Evolutionary conservation across 2,797 vertebrate genomes (phyloP), one percentile per base, ranked within the genome.

Genomic region (Rhinichthys osculus): DNA sequence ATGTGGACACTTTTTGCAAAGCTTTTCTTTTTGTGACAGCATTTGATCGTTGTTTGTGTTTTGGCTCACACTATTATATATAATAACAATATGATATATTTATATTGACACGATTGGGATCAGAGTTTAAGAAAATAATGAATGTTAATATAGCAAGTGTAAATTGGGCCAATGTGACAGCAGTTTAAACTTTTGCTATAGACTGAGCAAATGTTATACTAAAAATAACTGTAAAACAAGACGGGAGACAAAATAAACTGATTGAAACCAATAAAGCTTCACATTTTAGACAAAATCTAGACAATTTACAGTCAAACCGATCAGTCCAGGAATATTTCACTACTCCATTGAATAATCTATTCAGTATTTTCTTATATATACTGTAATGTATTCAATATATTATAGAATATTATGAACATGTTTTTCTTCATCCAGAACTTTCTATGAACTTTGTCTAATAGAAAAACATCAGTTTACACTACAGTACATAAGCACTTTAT

Each of bases 21-120:
- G 54, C 23, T 42, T 62, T 77, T 59, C 33, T 38, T 59, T 38
- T 62, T 62, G 17, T 62, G 23, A 23, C 47, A 33, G 30, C 33
- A 47, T 84, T 84, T 57, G 64, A 70, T 84, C 35, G 0, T 69
- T 57, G n/a, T 16, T 9, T 66, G 73, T 78, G 74, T 78, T 70
- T 19, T 78, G 72, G 71, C 57, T 42, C 16, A 7, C 10, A 14
- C 17, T 42, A 71, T 82, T 72, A 7, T 50, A 6, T 50, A 50
- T 5, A 50, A 71, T 40, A 17, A 2, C 81, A 21, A 59, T 17
- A 33, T 52, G 57, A 40, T 66, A 1, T 33, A 14, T 77, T 16
- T 52, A 84, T 54, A 52, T 67, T 67, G 33, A 47, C 35, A 40
- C 9, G 13, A 33, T n/a, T 38, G 30, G 30, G 27, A 42, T 23